Base-by-base conservation (phyloP, 2,797 vertebrate genomes). In the Austrolebias charrua region DNA sequence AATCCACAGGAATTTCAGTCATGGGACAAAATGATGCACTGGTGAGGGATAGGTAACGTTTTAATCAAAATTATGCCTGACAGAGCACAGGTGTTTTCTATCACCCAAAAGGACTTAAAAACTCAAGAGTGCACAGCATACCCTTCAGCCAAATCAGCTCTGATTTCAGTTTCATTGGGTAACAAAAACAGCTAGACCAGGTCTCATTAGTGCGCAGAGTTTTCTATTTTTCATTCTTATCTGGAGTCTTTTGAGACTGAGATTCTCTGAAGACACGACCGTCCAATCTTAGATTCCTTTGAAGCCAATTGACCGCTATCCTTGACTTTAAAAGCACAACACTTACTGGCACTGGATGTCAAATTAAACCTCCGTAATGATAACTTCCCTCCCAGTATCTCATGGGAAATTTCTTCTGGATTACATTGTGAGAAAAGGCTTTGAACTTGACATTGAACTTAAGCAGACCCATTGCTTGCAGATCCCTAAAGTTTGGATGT, bases 371-470 rank as follows among this genome's bases (percentile, higher is more conserved):
- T 33, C 86, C 91, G 90, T 90, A 92, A 91, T 89, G 88, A 93
- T 92, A 91, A 88, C 66, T 88, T 90, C 80, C 86, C 84, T 88
- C 84, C 81, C 71, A 83, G 79, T 82, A 86, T 88, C 91, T 90
- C 90, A 69, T 82, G 78, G 82, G 91, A 91, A 90, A 88, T 91
- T 90, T 90, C 83, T 81, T 88, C 63, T 88, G 90, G 92, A 92
- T 93, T 92, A 92, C 89, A 90, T 90, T 92, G 91, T 89, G 83
- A 74, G 84, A 81, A 80, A 86, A 85, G 57, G 78, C 92, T 92
- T 94, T 93, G 92, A 94, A 92, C 92, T 93, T 92, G 92, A 92
- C 92, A 92, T 91, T 93, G 90, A 93, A 92, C 86, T 89, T 88
- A 81, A 90, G 79, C 92, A 93, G 92, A 91, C 88, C 85, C 87